phyloP scores from a whole-genome alignment of 2,113 vertebrate genomes.

The Dinomys branickii region DNA sequence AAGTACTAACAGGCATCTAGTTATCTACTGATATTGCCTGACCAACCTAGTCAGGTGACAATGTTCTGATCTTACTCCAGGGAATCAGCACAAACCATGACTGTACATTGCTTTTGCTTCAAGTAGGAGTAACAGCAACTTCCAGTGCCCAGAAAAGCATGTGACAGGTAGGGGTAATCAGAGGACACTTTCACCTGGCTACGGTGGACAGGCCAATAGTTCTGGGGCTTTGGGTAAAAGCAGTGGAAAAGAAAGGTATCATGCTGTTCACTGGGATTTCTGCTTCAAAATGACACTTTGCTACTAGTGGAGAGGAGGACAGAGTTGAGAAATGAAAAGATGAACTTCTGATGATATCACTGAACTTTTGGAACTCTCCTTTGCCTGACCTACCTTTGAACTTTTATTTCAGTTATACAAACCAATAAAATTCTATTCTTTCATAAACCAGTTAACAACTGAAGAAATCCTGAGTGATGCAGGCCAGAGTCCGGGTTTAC shows the following conservation, averaged over 20 bases:
- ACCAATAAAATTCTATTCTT: slow-evolving; percentile 63
- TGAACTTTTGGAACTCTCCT: background rate
- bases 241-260: background rate
- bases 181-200: background rate
- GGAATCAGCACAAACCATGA: background rate
- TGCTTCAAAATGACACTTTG: background rate
- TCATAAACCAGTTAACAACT: background rate
- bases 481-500: slow-evolving; percentile 30
- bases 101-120: background rate
- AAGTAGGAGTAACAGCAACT: background rate
- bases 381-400: slow-evolving; percentile 65
- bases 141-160: background rate
- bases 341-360: background rate
- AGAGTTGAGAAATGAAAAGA: background rate
- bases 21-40: background rate
- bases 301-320: background rate
- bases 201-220: fast-evolving
- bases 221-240: background rate
- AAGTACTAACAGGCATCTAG: background rate
- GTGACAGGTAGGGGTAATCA: background rate
- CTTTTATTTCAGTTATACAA: slow-evolving; percentile 24
- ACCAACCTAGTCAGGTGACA: background rate
- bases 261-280: background rate
- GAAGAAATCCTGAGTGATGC: background rate
- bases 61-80: background rate